Percentiles rank a stretch among this genome's conserved stretches.
These are phyloP conservation scores for Megastigmus dorsalis DNA, from an alignment of 2,888 invertebrate genomes.

Conservation along the genomic window DNA sequence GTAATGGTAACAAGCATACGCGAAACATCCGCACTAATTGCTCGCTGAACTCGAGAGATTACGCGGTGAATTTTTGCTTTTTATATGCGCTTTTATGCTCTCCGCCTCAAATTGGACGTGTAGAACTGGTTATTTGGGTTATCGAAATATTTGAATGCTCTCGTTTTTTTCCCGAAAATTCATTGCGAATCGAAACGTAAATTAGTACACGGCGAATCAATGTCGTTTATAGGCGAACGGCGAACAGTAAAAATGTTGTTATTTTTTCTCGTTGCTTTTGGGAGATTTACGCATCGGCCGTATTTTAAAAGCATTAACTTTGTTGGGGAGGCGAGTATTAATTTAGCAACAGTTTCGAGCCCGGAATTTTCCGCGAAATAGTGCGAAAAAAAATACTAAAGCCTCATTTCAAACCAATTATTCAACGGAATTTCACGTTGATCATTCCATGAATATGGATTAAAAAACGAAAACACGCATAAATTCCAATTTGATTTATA, in stretches of 20 bases:
- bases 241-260: not conserved
- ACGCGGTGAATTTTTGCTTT: conserved; percentile 3
- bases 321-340: not conserved
- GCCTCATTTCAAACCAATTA: no score
- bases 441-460: no score
- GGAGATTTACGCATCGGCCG: no score
- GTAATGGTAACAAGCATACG: conserved; percentile 30
- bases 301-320: not conserved
- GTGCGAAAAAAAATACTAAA: no score
- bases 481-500: no score
- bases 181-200: conserved; percentile 1
- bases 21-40: conserved; percentile 36
- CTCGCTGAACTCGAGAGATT: conserved; percentile 41
- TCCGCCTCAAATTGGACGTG: conserved; percentile 30
- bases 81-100: conserved; percentile 21
- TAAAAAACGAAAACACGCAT: no score
- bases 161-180: not conserved
- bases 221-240: not conserved
- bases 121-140: conserved; percentile 30
- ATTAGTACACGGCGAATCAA: not conserved
- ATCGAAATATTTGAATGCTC: conserved; percentile 13
- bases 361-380: not conserved
- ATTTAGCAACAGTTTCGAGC: not conserved
- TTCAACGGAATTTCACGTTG: no score
- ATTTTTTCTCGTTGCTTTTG: no score